Percentiles rank a stretch among this genome's conserved stretches.
Evolutionary conservation across 1,140 invertebrate genomes (phyloP).

Genomic region (Apis laboriosa): DNA sequence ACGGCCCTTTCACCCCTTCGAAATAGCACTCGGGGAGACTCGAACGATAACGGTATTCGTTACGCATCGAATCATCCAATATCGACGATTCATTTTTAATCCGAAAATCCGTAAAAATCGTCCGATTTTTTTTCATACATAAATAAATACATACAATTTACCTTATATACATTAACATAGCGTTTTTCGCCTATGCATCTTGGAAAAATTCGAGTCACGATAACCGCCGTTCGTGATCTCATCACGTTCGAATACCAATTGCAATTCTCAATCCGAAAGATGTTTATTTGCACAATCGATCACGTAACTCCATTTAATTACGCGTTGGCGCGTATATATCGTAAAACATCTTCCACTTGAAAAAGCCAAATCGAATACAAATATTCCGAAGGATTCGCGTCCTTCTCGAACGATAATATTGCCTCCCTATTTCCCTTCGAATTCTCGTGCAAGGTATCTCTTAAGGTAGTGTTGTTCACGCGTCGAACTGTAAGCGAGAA

Average conservation of each 20-base stretch:
- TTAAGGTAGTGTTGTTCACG: neutral
- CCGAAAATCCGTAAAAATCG: neutral
- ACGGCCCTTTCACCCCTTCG: constrained; percentile 62
- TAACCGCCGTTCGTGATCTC: too few species aligned
- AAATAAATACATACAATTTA: too few species aligned
- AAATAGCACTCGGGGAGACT: constrained; percentile 42
- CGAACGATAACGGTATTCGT: constrained; percentile 19
- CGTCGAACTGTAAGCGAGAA: neutral
- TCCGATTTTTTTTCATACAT: neutral
- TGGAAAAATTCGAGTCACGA: neutral
- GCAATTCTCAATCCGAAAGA: neutral
- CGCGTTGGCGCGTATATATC: constrained; percentile 21
- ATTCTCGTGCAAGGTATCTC: neutral
- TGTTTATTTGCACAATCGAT: constrained; percentile 17
- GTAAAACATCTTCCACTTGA: constrained; percentile 30
- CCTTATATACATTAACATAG: too few species aligned
- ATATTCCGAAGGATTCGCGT: constrained; percentile 7
- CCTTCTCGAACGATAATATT: neutral
- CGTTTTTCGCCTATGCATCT: neutral
- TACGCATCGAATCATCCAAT: too few species aligned
- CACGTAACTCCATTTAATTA: constrained; percentile 40
- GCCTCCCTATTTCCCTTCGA: neutral
- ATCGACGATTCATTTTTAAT: neutral
- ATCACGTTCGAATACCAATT: too few species aligned
- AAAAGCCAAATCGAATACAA: constrained; percentile 41